Conservation (phyloP, 2,113 vertebrate genomes). For the Ibidorhyncha struthersii region DNA sequence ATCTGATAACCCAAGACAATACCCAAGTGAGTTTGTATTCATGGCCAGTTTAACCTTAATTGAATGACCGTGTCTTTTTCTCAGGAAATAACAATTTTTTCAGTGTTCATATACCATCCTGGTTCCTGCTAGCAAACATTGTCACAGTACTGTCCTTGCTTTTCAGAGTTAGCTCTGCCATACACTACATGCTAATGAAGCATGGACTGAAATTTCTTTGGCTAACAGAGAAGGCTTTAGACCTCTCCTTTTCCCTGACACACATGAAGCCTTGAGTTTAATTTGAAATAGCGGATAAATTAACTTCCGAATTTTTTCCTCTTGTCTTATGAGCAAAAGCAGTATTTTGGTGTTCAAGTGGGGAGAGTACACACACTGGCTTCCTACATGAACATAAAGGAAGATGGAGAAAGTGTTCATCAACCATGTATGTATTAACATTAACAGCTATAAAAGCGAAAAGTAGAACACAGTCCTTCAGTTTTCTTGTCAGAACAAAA, state of each 20-base stretch:
- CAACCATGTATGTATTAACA: neutral
- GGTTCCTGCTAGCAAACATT: neutral
- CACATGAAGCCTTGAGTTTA: neutral
- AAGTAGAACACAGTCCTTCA: neutral
- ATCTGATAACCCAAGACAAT: neutral
- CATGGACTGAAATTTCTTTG: neutral
- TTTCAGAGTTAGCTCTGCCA: neutral
- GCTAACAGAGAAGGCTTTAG: neutral
- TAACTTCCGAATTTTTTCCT: neutral
- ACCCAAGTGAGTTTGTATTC: neutral
- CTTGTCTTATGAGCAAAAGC: neutral
- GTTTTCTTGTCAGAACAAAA: neutral
- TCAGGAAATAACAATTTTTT: neutral
- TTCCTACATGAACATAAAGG: neutral
- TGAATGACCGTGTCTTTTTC: neutral
- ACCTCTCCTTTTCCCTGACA: neutral
- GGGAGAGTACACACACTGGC: neutral
- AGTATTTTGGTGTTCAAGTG: neutral
- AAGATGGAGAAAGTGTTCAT: neutral
- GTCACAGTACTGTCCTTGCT: neutral
- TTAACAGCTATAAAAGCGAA: neutral
- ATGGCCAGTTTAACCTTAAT: neutral
- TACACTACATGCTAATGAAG: neutral
- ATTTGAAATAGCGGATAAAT: neutral
- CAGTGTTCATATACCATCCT: neutral